These are phyloP conservation scores for Picus viridis DNA, from an alignment of 2,797 vertebrate species.

Conservation along the genomic window DNA sequence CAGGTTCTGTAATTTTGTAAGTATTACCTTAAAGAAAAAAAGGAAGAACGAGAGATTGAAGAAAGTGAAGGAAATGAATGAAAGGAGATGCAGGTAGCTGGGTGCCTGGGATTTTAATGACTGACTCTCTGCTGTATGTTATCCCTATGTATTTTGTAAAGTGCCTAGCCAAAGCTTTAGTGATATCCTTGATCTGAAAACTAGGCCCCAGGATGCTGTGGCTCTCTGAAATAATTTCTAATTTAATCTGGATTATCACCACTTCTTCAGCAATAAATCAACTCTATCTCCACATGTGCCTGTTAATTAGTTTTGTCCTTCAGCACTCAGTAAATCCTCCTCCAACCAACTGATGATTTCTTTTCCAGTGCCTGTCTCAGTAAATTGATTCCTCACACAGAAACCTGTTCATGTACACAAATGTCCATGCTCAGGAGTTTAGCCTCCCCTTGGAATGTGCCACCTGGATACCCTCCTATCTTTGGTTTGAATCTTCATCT, in stretches of 20 bases:
- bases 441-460: background rate
- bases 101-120: background rate
- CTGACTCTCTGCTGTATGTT: background rate
- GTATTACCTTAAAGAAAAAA: background rate
- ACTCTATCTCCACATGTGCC: fast-evolving
- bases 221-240: background rate
- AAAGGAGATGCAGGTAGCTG: background rate
- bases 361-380: background rate
- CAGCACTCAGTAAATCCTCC: background rate
- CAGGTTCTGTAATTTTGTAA: background rate
- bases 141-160: background rate
- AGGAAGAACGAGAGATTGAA: background rate
- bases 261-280: background rate
- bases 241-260: background rate
- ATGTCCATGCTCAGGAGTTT: background rate
- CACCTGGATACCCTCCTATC: background rate
- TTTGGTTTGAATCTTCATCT: background rate
- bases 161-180: background rate
- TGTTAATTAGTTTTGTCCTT: background rate
- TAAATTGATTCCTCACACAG: background rate
- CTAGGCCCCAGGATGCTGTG: background rate
- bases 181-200: background rate
- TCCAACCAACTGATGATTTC: background rate
- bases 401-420: background rate
- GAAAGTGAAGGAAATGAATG: background rate